Percentiles rank a stretch among this genome's conserved stretches.
phyloP scores from a whole-genome alignment of 2,888 invertebrate species.

The Melinopterus prodromus region DNA sequence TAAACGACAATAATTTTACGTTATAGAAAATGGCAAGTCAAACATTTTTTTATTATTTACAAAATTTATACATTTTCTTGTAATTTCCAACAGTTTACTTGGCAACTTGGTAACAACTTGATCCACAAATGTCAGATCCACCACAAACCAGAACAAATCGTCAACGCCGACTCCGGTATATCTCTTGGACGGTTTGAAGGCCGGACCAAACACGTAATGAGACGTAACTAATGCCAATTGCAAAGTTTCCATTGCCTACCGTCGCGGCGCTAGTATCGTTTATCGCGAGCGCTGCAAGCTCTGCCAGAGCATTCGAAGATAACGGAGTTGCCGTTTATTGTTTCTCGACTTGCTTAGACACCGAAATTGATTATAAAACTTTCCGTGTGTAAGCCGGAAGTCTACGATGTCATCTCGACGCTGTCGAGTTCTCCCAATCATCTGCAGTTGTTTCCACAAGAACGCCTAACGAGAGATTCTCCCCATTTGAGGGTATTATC shows the following conservation, averaged over 20 bases:
- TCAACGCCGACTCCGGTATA: background rate
- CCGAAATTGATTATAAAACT: background rate
- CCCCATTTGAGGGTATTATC: background rate
- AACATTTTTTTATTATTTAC: too few relatives aligned
- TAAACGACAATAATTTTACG: too few relatives aligned
- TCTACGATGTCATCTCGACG: background rate
- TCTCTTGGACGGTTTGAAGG: too few relatives aligned
- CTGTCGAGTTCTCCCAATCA: background rate
- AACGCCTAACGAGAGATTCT: background rate
- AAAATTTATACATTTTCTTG: too few relatives aligned
- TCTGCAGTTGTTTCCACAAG: background rate
- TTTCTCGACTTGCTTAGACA: background rate
- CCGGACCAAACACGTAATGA: background rate
- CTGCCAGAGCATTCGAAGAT: background rate
- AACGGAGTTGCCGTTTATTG: background rate
- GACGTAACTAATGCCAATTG: background rate
- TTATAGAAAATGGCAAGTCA: too few relatives aligned
- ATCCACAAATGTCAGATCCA: background rate
- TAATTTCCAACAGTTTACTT: too few relatives aligned
- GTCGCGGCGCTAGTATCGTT: background rate
- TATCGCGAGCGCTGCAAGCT: background rate
- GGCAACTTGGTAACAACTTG: background rate
- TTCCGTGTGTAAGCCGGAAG: background rate
- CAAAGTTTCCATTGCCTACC: background rate
- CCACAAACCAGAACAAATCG: background rate